Base-by-base conservation (phyloP, 2,113 vertebrate species). In the Protomyctophum bolini region DNA sequence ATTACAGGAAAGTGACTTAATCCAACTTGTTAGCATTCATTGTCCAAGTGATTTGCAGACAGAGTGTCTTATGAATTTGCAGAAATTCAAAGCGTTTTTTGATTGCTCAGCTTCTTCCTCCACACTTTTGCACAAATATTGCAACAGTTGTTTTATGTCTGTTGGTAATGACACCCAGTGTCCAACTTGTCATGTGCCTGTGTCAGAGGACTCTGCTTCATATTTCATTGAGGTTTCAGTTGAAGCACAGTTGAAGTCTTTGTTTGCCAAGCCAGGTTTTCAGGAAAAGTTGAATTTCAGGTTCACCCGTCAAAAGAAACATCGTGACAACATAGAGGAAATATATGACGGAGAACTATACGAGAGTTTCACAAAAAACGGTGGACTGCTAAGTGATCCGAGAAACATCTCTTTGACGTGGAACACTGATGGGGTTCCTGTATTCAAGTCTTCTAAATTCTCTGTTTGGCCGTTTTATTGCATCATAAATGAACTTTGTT, bases 141-240 rank as follows among this genome's bases (percentile, higher is more conserved):
- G 67, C 49, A 69, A 41, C 15, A 8, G 8, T 50, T 50, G 67
- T 28, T 70, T 45, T 10, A 49, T 70, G 49, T 61, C 33, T 52
- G 57, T 70, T 60, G 48, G 48, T 33, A 41, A 41, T 41, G 33
- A 41, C 33, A 41, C 33, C 33, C 57, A 52, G 58, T 70, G 48
- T 15, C 50, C 49, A 66, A n/a, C 63, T 51, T 55, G 48, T 66
- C 9, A 12, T 52, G 63, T 21, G 21, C 49, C 52, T 50, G 58
- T 70, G 48, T 61, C 50, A n/a, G 64, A 74, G 45, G 72, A 21
- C 1, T 50, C 72, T 61, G 60, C 72, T 33, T 72, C 49, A 41
- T 68, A 63, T 55, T 63, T 72, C 10, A 74, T 74, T 67, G 72
- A 74, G 41, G 64, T 74, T 67, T 21, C 52, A 15, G 57, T 50